A percentile compares a stretch with the other conserved stretches of the same genome.
Evolutionary conservation across 1,140 invertebrate genomes (phyloP).

Genomic region (Drosophila yakuba): DNA sequence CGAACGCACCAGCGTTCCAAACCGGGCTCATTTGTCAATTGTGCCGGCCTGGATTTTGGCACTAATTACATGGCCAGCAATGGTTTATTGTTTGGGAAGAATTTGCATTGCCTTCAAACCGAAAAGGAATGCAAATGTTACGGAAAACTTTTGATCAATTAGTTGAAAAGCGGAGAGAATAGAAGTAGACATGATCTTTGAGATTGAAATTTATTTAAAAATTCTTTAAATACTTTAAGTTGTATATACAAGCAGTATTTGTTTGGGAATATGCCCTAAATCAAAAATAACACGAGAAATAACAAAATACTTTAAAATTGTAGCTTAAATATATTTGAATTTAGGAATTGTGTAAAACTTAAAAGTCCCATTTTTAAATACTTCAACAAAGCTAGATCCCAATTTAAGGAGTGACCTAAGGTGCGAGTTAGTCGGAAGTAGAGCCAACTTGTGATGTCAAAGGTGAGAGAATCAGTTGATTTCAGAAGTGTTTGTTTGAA

Average conservation of each 20-base stretch:
- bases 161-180: neutral
- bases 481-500: slow-evolving; percentile 16
- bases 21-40: slow-evolving; percentile 42
- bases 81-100: slow-evolving; percentile 29
- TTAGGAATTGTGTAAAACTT: neutral
- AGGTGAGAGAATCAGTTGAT: slow-evolving; percentile 14
- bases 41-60: slow-evolving; percentile 26
- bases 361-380: neutral
- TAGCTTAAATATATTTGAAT: no score
- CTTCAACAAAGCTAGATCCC: neutral
- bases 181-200: neutral
- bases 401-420: neutral
- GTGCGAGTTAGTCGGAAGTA: slow-evolving; percentile 19
- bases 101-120: slow-evolving; percentile 28
- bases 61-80: slow-evolving; percentile 41
- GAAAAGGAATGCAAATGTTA: neutral
- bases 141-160: neutral
- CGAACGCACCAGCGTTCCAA: slow-evolving; percentile 4
- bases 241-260: no score
- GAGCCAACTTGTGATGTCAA: neutral
- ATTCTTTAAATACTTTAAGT: no score
- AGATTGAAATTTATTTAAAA: neutral
- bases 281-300: no score
- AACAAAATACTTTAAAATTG: no score
- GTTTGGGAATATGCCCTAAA: no score